phyloP scores from a whole-genome alignment of 53 echinoderm and acorn worm genomes.

The Henricia sp. region DNA sequence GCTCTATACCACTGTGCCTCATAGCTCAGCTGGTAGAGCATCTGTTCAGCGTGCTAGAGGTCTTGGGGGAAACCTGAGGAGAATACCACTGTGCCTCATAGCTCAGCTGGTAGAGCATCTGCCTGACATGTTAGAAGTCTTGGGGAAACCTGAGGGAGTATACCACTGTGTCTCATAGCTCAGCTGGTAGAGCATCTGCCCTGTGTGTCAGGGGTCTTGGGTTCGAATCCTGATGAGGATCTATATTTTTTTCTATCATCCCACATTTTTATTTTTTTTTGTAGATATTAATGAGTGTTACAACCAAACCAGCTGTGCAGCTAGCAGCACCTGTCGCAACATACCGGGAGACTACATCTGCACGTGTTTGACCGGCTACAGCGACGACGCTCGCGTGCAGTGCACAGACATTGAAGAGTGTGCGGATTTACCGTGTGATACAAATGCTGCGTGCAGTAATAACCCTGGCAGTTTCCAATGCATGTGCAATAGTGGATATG shows the following conservation, averaged over 20 bases:
- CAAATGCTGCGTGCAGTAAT: slow-evolving; percentile 74
- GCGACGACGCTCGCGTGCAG: slow-evolving; percentile 71
- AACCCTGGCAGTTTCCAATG: slow-evolving; percentile 75
- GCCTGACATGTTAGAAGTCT: no score
- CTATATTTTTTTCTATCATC: not conserved
- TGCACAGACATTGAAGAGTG: slow-evolving; percentile 78
- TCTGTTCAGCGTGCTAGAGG: no score
- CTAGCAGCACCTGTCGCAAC: slow-evolving; percentile 65
- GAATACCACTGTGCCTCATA: no score
- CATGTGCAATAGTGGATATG: slow-evolving; percentile 69
- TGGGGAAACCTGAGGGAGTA: no score
- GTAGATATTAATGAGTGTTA: slow-evolving; percentile 52
- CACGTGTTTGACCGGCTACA: slow-evolving; percentile 69
- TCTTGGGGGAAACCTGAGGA: no score
- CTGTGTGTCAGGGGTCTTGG: no score
- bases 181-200: no score
- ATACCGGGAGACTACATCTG: slow-evolving; percentile 79
- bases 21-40: no score
- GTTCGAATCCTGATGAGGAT: no score
- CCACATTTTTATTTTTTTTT: not conserved
- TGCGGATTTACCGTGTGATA: slow-evolving; percentile 65
- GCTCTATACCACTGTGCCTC: no score
- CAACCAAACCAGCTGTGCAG: slow-evolving; percentile 28
- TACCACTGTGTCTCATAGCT: no score
- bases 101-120: no score